These are phyloP conservation scores for Diachasma alloeum DNA, from an alignment of 1,140 invertebrate species.

Conservation along the genomic window DNA sequence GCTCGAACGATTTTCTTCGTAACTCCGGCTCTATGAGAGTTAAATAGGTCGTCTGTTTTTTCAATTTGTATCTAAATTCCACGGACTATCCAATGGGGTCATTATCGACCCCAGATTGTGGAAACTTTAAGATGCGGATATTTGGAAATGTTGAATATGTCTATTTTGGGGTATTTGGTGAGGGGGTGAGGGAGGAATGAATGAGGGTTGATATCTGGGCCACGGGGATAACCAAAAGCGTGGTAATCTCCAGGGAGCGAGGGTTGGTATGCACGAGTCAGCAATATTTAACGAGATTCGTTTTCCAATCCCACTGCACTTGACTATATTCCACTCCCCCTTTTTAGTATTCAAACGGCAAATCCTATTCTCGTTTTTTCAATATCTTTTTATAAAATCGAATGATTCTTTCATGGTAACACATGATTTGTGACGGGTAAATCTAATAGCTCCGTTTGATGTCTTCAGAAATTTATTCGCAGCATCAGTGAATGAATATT, in stretches of 20 bases:
- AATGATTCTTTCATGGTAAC: neutral
- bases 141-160: too few species aligned
- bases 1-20: too few species aligned
- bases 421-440: neutral
- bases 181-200: neutral
- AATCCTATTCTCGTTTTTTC: neutral
- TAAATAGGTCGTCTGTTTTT: too few species aligned
- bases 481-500: too few species aligned
- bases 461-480: too few species aligned
- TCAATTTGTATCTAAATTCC: too few species aligned
- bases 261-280: neutral
- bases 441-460: neutral
- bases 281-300: neutral
- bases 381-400: neutral
- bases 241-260: neutral
- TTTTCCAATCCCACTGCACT: neutral
- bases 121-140: too few species aligned
- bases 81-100: too few species aligned
- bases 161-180: too few species aligned
- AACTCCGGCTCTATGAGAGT: too few species aligned
- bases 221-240: neutral
- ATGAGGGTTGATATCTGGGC: neutral
- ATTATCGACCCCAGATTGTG: too few species aligned
- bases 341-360: neutral
- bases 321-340: neutral